Percentiles rank a stretch among this genome's conserved stretches.
phyloP scores from a whole-genome alignment of 92 coral and sea anemone species.

The Blastomussa wellsi region DNA sequence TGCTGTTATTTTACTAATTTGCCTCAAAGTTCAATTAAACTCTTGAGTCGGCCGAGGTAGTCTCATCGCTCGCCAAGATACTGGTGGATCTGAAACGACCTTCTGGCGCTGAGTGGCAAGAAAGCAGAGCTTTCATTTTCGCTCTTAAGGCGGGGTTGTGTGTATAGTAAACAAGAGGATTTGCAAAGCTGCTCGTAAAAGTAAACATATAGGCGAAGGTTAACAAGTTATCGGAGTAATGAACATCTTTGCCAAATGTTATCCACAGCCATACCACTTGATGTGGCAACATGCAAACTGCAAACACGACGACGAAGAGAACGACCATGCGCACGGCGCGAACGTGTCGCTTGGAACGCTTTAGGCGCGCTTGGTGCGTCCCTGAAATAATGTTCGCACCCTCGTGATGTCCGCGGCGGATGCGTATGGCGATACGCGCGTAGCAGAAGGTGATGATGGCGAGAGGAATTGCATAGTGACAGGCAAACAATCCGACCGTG shows the following conservation, averaged over 20 bases:
- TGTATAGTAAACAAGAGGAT: conserved; percentile 71
- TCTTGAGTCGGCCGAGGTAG: conserved; percentile 11
- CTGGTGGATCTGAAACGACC: neutral
- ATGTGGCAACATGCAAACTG: conserved; percentile 85
- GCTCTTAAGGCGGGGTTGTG: conserved; percentile 31
- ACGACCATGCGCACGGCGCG: conserved; percentile 76
- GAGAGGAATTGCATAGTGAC: conserved; percentile 72
- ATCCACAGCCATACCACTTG: conserved; percentile 77
- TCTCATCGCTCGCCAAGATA: neutral
- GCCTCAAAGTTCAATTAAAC: neutral
- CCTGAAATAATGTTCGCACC: conserved; percentile 59
- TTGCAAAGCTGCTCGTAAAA: conserved; percentile 73
- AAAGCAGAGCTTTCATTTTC: neutral
- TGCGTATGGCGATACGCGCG: conserved; percentile 52
- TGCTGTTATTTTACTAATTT: neutral
- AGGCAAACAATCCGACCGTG: conserved; percentile 61
- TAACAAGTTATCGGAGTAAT: conserved; percentile 28
- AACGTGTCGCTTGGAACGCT: conserved; percentile 51
- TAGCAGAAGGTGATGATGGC: conserved; percentile 65
- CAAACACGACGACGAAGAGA: conserved; percentile 72
- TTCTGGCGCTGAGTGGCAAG: conserved; percentile 4
- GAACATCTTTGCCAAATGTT: conserved; percentile 50
- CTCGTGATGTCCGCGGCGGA: conserved; percentile 53
- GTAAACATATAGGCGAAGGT: conserved; percentile 78
- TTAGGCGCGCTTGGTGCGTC: conserved; percentile 46